Evolutionary conservation across 1,140 invertebrate species (phyloP), one percentile per base, ranked within the genome.

Genomic region (Dendroctonus valens): DNA sequence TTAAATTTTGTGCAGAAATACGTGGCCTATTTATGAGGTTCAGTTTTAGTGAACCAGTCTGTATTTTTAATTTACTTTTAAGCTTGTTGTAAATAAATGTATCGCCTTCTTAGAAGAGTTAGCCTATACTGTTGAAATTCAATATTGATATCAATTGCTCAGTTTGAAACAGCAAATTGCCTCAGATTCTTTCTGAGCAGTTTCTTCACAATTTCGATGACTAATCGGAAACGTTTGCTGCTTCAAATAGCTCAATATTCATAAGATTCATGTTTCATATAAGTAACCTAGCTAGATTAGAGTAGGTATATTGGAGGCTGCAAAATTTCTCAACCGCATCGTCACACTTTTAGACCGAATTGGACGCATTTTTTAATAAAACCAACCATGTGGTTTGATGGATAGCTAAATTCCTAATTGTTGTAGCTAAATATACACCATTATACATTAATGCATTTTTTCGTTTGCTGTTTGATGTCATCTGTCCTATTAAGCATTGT

Each of bases 31-130:
- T 62, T 62, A 48, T 59, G 39, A 39, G 50, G 59, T 62, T 62
- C 59, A 62, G 59, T 62, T 62, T 62, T 62, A 62, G 50, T 62
- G 59, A 62, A 62, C 59, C 50, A 52, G 8, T 51, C 41, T 52
- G 59, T 62, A 62, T 51, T 53, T 62, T 62, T 41, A 39, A 39
- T 44, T 12, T 62, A 52, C 41, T 9, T 39, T 62, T 62, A 52
- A 15, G 50, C 49, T 62, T 52, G 50, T 12, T 62, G 59, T 62
- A 62, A 62, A 62, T 62, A 53, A 53, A 51, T 62, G 59, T 62
- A 62, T 42, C 15, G 49, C 49, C 59, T 62, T 62, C 26, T 62
- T 53, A 53, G 59, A 39, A 14, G 15, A 40, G 38, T 49, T 46
- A 46, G 40, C 46, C 39, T 49, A 60, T 8, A 59, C 15, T 44